These are phyloP conservation scores for Montipora cactus DNA, from an alignment of 64 coral and sea anemone species.

Conservation along the genomic window DNA sequence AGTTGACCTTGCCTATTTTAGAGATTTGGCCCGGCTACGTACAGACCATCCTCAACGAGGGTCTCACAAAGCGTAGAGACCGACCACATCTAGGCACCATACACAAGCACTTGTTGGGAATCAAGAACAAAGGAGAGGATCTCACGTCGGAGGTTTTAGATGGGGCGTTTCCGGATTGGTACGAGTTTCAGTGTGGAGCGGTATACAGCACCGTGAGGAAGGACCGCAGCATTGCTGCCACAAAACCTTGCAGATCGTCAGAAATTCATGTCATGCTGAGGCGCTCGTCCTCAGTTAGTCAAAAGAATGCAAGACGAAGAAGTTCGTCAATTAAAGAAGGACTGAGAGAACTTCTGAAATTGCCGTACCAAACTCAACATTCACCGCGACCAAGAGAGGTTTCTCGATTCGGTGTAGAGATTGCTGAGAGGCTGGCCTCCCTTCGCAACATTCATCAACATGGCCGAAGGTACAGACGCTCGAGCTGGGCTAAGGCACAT, in stretches of 20 bases:
- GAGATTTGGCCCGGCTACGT: slow-evolving; percentile 77
- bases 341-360: slow-evolving; percentile 58
- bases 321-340: background rate
- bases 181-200: background rate
- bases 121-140: slow-evolving; percentile 15
- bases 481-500: slow-evolving; percentile 82
- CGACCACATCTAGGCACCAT: slow-evolving; percentile 55
- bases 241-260: background rate
- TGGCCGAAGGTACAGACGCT: slow-evolving; percentile 35
- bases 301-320: background rate
- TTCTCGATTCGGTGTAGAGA: slow-evolving; percentile 61
- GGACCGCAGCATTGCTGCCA: background rate
- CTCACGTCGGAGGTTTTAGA: slow-evolving; percentile 57
- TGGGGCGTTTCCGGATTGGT: slow-evolving; percentile 51
- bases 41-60: slow-evolving; percentile 49
- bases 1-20: slow-evolving; percentile 59
- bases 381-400: slow-evolving; percentile 53
- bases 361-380: slow-evolving; percentile 24
- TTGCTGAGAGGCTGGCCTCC: slow-evolving; percentile 63
- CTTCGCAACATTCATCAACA: slow-evolving; percentile 46
- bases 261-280: background rate
- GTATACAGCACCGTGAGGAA: background rate
- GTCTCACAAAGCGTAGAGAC: slow-evolving; percentile 34
- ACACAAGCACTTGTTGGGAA: slow-evolving; percentile 1
- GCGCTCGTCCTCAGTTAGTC: background rate